A percentile compares a stretch with the other conserved stretches of the same genome.
Evolutionary conservation across 1,140 invertebrate genomes (phyloP).

Genomic region (Magallana gigas): DNA sequence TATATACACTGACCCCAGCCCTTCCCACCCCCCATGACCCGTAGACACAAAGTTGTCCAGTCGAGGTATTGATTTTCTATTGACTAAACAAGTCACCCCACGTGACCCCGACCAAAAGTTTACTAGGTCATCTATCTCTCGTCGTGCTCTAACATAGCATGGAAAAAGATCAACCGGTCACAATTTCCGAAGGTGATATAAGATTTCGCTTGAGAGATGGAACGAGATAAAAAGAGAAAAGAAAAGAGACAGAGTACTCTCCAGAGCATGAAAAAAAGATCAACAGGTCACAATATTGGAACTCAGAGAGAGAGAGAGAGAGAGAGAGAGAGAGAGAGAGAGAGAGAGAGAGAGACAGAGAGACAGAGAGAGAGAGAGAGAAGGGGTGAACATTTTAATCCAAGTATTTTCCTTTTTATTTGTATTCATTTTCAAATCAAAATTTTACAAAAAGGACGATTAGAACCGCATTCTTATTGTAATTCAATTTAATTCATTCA

Average conservation of each 20-base stretch:
- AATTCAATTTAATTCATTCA: too few species aligned
- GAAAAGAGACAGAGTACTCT: neutral
- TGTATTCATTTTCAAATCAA: too few species aligned
- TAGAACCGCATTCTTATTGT: too few species aligned
- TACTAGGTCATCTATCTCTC: slow-evolving; percentile 30
- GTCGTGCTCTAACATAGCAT: neutral
- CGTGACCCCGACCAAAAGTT: slow-evolving; percentile 20
- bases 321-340: neutral
- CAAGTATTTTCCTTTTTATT: too few species aligned
- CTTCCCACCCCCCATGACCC: slow-evolving; percentile 11
- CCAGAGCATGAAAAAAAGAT: too few species aligned
- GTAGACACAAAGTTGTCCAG: slow-evolving; percentile 1
- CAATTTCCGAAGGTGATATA: neutral
- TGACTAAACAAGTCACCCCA: slow-evolving; percentile 22
- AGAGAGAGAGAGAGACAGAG: neutral
- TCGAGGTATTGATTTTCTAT: slow-evolving; percentile 33
- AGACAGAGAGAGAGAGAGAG: neutral
- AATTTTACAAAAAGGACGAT: too few species aligned
- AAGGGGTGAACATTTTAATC: too few species aligned
- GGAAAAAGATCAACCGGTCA: slow-evolving; percentile 20
- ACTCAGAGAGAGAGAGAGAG: too few species aligned
- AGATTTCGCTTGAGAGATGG: neutral
- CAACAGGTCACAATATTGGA: too few species aligned
- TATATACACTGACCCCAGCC: slow-evolving; percentile 2
- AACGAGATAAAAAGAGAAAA: neutral